phyloP scores from a whole-genome alignment of 2,888 invertebrate species.

The Erynnis tages region DNA sequence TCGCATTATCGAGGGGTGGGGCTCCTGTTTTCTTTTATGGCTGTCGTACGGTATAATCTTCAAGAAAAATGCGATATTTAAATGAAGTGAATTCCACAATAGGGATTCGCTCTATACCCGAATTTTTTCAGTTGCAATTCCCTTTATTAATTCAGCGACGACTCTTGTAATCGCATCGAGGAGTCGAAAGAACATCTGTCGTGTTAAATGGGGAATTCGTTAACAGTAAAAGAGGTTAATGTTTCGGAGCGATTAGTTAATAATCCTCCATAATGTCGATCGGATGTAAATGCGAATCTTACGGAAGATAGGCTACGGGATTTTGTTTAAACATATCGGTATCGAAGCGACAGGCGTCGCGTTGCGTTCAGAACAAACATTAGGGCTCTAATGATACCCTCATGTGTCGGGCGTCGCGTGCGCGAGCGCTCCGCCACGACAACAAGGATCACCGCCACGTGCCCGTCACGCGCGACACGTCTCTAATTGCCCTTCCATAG shows the following conservation, averaged over 20 bases:
- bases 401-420: slow-evolving; percentile 48
- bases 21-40: slow-evolving; percentile 80
- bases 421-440: slow-evolving; percentile 40
- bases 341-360: slow-evolving; percentile 45
- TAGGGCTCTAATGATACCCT: slow-evolving; percentile 57
- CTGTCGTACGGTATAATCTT: slow-evolving; percentile 82
- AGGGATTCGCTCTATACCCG: slow-evolving; percentile 66
- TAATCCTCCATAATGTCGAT: slow-evolving; percentile 19
- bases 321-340: slow-evolving; percentile 53
- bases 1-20: slow-evolving; percentile 78
- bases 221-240: slow-evolving; percentile 23
- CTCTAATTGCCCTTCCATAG: slow-evolving; percentile 77
- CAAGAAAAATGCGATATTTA: slow-evolving; percentile 82
- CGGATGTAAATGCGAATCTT: slow-evolving; percentile 10
- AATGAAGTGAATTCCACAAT: slow-evolving; percentile 77
- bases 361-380: slow-evolving; percentile 66
- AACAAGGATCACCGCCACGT: slow-evolving; percentile 53
- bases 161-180: slow-evolving; percentile 45
- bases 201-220: slow-evolving; percentile 36
- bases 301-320: slow-evolving; percentile 10
- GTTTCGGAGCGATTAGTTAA: slow-evolving; percentile 16
- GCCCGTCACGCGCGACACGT: slow-evolving; percentile 73
- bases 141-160: slow-evolving; percentile 63
- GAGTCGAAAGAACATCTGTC: slow-evolving; percentile 44
- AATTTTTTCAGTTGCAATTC: slow-evolving; percentile 68